These are phyloP conservation scores for Setophaga coronata DNA, from an alignment of 2,113 vertebrate species.

Conservation along the genomic window DNA sequence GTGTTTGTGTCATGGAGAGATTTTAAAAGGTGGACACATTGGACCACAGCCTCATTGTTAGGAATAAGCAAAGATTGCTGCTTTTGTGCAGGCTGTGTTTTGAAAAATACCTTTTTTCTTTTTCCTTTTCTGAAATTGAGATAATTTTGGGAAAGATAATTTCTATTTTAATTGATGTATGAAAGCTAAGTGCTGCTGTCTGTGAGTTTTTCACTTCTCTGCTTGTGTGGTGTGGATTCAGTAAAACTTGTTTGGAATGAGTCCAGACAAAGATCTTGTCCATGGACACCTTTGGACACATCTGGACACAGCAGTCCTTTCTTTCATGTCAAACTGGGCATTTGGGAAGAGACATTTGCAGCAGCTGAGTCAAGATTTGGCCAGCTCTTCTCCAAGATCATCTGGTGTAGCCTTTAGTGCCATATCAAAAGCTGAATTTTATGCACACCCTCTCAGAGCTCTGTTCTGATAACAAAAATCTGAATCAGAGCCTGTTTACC, in stretches of 20 bases:
- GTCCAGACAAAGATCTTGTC: background rate
- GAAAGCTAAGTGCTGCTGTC: background rate
- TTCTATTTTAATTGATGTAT: background rate
- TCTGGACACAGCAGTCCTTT: background rate
- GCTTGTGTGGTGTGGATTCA: background rate
- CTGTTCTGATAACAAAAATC: fast-evolving
- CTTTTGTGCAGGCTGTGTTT: background rate
- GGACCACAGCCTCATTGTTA: background rate
- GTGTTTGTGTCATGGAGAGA: background rate
- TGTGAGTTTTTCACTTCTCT: background rate
- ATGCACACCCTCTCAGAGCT: background rate
- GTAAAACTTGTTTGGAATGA: background rate
- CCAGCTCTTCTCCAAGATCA: background rate
- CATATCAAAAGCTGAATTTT: background rate
- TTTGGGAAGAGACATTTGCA: background rate
- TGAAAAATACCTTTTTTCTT: background rate
- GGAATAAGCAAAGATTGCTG: background rate
- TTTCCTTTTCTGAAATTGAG: background rate
- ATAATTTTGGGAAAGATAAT: background rate
- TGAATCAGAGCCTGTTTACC: background rate
- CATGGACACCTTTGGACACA: background rate
- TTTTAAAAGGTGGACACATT: background rate
- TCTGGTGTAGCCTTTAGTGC: background rate
- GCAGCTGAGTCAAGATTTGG: background rate
- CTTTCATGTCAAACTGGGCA: background rate